Evolutionary conservation across 2,888 invertebrate species (phyloP).

Genomic region (Parnassius glacialis): DNA sequence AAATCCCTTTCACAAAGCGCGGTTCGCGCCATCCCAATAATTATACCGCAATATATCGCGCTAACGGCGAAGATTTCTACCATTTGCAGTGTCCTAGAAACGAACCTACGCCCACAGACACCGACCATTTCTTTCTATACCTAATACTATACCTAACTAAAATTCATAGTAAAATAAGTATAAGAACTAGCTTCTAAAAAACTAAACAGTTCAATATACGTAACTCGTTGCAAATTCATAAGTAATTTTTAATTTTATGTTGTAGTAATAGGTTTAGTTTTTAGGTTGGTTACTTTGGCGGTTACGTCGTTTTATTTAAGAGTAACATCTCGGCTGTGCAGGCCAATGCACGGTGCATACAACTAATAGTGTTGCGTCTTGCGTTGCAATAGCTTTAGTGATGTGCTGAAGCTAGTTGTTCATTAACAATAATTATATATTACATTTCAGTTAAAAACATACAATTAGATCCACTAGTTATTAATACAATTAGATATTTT

Average conservation of each 20-base stretch:
- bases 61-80: constrained; percentile 68
- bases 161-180: constrained; percentile 79
- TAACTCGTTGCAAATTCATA: neutral
- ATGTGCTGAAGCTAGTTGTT: constrained; percentile 26
- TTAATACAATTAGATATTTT: no score
- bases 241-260: constrained; percentile 24
- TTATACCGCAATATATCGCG: constrained; percentile 50
- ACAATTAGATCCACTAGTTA: no score
- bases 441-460: no score
- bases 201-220: constrained; percentile 32
- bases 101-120: constrained; percentile 68
- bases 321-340: constrained; percentile 61
- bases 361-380: constrained; percentile 74
- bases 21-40: constrained; percentile 35
- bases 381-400: constrained; percentile 43
- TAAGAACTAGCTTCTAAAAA: constrained; percentile 77
- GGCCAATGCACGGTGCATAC: constrained; percentile 81
- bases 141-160: constrained; percentile 74
- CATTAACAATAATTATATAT: constrained; percentile 28
- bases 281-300: constrained; percentile 27
- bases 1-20: constrained; percentile 35
- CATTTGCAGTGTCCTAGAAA: constrained; percentile 75
- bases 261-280: constrained; percentile 29
- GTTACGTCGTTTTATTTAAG: constrained; percentile 44
- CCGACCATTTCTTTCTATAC: constrained; percentile 76